Conservation (phyloP, 2,113 vertebrate species). For the Varanus komodoensis region DNA sequence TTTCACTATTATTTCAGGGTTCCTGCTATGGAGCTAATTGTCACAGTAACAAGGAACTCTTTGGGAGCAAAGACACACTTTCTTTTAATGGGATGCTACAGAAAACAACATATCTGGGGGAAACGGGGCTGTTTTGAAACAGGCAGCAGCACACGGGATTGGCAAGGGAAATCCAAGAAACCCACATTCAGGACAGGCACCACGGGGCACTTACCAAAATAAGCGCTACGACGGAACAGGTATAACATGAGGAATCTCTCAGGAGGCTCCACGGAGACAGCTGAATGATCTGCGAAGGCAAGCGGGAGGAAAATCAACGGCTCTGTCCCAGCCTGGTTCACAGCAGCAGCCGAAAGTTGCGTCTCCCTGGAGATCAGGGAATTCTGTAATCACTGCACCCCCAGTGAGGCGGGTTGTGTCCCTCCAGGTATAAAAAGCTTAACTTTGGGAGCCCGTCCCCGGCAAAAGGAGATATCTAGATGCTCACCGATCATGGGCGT, state of each 20-base stretch:
- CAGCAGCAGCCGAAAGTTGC: rapidly evolving
- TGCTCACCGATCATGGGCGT: background rate
- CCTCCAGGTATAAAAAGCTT: background rate
- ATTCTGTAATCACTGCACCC: background rate
- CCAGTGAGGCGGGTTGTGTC: background rate
- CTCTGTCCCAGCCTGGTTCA: rapidly evolving
- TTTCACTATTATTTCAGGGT: background rate
- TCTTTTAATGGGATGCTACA: background rate
- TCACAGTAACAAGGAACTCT: background rate
- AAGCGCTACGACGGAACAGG: constrained; percentile 90
- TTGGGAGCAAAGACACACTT: background rate
- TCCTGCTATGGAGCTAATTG: background rate
- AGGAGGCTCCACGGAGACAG: constrained; percentile 93
- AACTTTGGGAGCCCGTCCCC: background rate
- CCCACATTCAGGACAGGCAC: background rate
- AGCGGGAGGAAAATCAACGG: constrained; percentile 37
- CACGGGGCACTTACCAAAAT: constrained; percentile 89
- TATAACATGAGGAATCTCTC: constrained; percentile 94
- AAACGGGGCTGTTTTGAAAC: background rate
- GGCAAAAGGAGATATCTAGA: background rate
- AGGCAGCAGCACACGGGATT: rapidly evolving
- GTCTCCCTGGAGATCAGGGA: background rate
- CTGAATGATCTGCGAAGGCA: constrained; percentile 82
- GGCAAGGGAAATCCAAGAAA: background rate
- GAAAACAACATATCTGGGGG: background rate